Evolutionary conservation across 92 coral and sea anemone genomes (phyloP), one percentile per base, ranked within the genome.

Genomic region (Pocillopora grandis): DNA sequence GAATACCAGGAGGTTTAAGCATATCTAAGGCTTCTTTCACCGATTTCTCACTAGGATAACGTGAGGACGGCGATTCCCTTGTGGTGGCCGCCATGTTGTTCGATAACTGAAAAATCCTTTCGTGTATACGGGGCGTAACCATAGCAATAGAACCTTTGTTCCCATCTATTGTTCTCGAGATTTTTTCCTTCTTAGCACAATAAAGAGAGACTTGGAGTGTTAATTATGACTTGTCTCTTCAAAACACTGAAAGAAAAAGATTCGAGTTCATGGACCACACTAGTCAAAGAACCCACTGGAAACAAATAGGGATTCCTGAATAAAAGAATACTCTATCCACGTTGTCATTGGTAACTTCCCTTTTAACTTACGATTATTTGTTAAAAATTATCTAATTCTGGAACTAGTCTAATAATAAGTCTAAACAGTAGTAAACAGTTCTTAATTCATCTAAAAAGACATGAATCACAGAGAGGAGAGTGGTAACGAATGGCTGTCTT

Each of bases 1-100:
- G 88, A 19, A 96, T 85, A 10, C 98, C 98, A 58, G 94, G 88
- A 36, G 96, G 98, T 71, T 85, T 94, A n/a, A 96, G 84, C 62
- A 88, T 90, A 83, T 92, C 90, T 14, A 94, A 55, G 12, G 98
- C 98, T 61, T 92, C 89, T 78, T 94, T 92, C 3, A 92, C 98
- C 18, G 93, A 87, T 60, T 61, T 31, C 80, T 96, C 98, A 62
- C 85, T 85, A 0, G 98, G 98, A 80, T 94, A 94, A 85, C 81
- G 63, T 23, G 86, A 88, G 59, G 82, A 70, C 35, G 67, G 85
- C 71, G 87, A 77, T 49, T 88, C 88, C 16, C 65, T 72, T 5
- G 87, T 78, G 62, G 87, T 69, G 7, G 89, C 92, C 83, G 88
- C 88, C 88, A 84, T 88, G 62, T 88, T 88, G 59, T 57, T 56